A percentile compares a stretch with the other conserved stretches of the same genome.
phyloP scores from a whole-genome alignment of 2,113 vertebrate genomes.

The Larimichthys polyactis region DNA sequence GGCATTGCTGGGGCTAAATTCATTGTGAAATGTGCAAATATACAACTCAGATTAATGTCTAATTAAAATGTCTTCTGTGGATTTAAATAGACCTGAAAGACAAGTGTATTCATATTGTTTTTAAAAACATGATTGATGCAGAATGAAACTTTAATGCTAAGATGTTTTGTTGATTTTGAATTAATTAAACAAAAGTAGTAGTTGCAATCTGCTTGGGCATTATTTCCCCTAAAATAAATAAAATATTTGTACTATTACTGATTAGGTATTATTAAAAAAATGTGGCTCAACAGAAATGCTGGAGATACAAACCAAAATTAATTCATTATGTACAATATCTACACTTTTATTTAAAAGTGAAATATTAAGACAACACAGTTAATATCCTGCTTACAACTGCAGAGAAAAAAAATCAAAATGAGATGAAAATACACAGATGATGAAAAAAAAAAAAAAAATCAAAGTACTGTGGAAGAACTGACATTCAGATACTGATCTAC shows the following conservation, averaged over 20 bases:
- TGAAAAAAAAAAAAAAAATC: not conserved
- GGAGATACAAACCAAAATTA: not conserved
- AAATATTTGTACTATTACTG: not conserved
- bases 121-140: not conserved
- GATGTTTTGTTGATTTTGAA: not conserved
- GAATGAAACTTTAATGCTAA: not conserved
- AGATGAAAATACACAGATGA: slow-evolving; percentile 12
- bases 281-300: not conserved
- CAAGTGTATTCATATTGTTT: too few species aligned
- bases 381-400: not conserved
- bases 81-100: not conserved
- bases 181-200: not conserved
- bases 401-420: not conserved
- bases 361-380: slow-evolving; percentile 4
- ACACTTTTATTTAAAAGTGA: slow-evolving; percentile 60
- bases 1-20: not conserved
- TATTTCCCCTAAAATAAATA: not conserved
- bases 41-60: not conserved
- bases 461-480: not conserved
- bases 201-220: not conserved
- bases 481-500: slow-evolving; percentile 15
- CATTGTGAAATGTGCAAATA: not conserved
- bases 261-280: not conserved
- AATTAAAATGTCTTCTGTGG: not conserved
- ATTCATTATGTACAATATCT: not conserved